Evolutionary conservation across 2,797 vertebrate species (phyloP).

Genomic region (Neomorphus geoffroyi): DNA sequence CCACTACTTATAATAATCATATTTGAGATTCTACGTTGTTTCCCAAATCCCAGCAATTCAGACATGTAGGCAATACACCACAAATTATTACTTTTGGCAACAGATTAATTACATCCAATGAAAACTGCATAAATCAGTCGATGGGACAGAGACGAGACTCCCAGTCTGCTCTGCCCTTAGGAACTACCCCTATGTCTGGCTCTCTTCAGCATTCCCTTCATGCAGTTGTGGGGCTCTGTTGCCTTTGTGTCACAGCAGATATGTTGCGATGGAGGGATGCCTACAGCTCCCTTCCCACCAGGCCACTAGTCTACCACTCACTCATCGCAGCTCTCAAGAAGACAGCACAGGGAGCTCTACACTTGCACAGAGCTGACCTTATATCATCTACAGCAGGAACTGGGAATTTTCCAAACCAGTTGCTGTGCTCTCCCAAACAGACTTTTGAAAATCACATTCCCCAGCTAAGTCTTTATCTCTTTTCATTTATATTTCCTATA

Average conservation of each 20-base stretch:
- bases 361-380: background rate
- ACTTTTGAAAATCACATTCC: background rate
- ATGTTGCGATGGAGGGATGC: background rate
- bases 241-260: background rate
- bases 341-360: background rate
- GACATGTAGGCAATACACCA: background rate
- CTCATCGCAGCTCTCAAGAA: background rate
- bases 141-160: background rate
- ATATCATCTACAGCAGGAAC: background rate
- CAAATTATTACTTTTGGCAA: background rate
- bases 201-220: accelerated
- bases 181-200: accelerated
- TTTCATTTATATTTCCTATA: background rate
- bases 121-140: background rate
- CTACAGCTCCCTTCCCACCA: background rate
- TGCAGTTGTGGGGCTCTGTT: background rate
- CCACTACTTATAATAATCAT: background rate
- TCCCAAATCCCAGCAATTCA: background rate
- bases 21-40: background rate
- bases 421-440: background rate
- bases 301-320: background rate
- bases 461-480: background rate
- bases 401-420: background rate
- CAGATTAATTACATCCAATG: background rate
- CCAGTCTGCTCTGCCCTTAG: background rate